Conservation (phyloP, 92 coral and sea anemone genomes). For the Porites lobata region DNA sequence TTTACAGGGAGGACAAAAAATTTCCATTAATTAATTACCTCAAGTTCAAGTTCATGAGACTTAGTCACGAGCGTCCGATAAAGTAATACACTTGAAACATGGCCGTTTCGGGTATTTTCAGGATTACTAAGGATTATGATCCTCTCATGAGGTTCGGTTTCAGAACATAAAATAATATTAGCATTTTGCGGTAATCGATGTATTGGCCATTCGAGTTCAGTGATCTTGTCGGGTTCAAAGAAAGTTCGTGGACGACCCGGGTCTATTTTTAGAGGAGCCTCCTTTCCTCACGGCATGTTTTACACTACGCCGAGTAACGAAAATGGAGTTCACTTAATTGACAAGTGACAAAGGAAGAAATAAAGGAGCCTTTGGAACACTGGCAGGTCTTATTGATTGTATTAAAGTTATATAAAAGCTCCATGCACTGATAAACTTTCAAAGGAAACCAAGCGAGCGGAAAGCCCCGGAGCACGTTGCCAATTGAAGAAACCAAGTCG, state of each 20-base stretch:
- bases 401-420: constrained; percentile 25
- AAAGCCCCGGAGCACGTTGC: constrained; percentile 18
- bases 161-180: constrained; percentile 9
- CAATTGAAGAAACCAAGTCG: not conserved
- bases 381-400: constrained; percentile 15
- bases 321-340: constrained; percentile 36
- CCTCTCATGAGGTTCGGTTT: constrained; percentile 28
- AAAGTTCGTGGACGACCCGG: not conserved
- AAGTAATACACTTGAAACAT: constrained; percentile 18
- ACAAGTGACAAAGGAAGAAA: not conserved
- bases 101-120: not conserved
- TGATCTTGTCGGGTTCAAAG: constrained; percentile 6
- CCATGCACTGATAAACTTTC: not conserved
- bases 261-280: not conserved
- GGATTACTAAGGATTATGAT: constrained; percentile 15
- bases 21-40: constrained; percentile 24
- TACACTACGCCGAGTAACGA: constrained; percentile 42
- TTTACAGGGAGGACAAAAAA: constrained; percentile 7
- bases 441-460: constrained; percentile 19
- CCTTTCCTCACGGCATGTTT: constrained; percentile 45
- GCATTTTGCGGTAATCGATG: constrained; percentile 19
- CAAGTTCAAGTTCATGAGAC: constrained; percentile 11
- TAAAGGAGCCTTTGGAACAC: not conserved
- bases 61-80: not conserved
- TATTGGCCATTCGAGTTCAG: constrained; percentile 9